Evolutionary conservation across 1,140 invertebrate species (phyloP).

Genomic region (Drosophila asahinai): DNA sequence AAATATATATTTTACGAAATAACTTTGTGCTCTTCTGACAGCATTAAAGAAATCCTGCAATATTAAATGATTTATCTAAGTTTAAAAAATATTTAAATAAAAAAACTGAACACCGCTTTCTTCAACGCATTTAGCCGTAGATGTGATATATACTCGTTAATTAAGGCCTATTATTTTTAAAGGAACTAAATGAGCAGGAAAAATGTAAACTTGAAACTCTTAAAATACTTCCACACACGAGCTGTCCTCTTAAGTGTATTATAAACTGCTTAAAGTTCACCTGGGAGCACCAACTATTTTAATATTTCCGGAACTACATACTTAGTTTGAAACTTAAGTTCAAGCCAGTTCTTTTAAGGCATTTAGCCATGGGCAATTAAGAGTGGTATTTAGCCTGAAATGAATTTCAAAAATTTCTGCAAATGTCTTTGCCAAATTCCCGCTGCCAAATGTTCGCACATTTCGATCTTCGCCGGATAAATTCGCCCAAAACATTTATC

Average conservation of each 20-base stretch:
- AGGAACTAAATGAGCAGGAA: not conserved
- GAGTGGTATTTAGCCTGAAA: not conserved
- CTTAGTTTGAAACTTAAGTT: not conserved
- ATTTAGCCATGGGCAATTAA: constrained; percentile 1
- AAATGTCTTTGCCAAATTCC: constrained; percentile 21
- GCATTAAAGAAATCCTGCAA: not conserved
- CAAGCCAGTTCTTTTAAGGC: not conserved
- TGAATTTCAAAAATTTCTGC: not conserved
- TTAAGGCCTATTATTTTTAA: not conserved
- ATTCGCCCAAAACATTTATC: constrained; percentile 57
- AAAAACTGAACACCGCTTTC: too few species aligned
- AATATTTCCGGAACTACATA: not conserved
- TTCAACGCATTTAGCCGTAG: too few species aligned
- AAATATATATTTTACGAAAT: too few species aligned
- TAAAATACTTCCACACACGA: not conserved
- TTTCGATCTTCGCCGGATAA: constrained; percentile 33
- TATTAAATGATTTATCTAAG: not conserved
- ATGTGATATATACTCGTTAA: not conserved
- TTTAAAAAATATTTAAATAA: too few species aligned
- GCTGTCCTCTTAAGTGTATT: not conserved
- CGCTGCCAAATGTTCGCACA: constrained; percentile 38
- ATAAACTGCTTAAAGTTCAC: not conserved
- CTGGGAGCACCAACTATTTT: not conserved
- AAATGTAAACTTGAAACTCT: not conserved
- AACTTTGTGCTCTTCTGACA: too few species aligned